Base-by-base conservation (phyloP, 1,140 invertebrate genomes). In the Drosophila ercepeae region DNA sequence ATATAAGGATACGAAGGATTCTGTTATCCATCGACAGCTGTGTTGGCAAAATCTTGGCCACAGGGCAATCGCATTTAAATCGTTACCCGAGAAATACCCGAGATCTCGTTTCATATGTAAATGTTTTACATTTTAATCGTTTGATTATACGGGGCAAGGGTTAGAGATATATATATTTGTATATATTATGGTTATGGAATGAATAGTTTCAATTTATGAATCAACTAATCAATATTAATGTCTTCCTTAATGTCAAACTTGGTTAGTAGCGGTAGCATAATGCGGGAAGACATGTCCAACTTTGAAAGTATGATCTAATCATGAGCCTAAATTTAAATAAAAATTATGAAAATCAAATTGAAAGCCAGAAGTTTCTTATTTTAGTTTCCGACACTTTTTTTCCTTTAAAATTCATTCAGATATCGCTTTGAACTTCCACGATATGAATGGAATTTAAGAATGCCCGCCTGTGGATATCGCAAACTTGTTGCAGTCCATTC, bases 201-300 rank as follows among this genome's bases (percentile, higher is more conserved):
- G 29, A 51, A 29, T 44, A 49, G 52, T 32, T 67, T 44, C 32
- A 50, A 44, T 72, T 72, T 72, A 72, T 72, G 57, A 45, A 53
- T 63, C 48, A 60, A 73, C 69, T 73, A 74, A 74, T 73, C 69
- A 72, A 73, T 72, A 72, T 72, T 53, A 72, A 72, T 72, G 69
- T 48, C 68, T 72, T 72, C 68, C 69, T 72, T 69, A 72, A 49
- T 72, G 32, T 18, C 68, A 18, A 16, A 45, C 51, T 58, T 29
- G 29, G 34, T 44, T 44, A 65, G 25, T 6, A 16, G 25, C n/a
- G 53, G 65, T 67, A 44, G n/a, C 63, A 64, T 65, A 44, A 65
- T 67, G 45, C 63, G 19, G 23, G 60, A 57, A n/a, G 39, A n/a
- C n/a, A 13, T 21, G 18, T 7, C 32, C 32, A 60, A 59, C 7